Evolutionary conservation across 2,113 vertebrate genomes (phyloP).

Genomic region (Pachypanchax playfairii): DNA sequence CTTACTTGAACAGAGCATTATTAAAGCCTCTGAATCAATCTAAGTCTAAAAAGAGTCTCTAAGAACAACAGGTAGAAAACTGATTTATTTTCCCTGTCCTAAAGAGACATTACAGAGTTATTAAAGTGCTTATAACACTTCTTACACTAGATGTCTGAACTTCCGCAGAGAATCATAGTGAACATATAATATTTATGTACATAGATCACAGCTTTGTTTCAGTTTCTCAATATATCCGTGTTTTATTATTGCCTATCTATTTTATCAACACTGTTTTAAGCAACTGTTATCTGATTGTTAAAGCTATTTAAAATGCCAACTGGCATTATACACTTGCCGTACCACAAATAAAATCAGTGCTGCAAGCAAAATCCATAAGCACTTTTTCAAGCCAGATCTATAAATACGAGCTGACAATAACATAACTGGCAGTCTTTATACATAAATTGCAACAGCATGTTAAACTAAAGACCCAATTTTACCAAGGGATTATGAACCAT

Average conservation of each 20-base stretch:
- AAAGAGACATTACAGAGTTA: not conserved
- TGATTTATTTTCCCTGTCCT: not conserved
- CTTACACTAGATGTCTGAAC: not conserved
- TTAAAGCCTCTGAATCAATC: constrained; percentile 1
- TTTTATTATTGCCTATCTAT: not conserved
- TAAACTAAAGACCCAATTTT: too few relatives aligned
- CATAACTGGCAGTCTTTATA: too few relatives aligned
- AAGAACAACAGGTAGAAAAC: not conserved
- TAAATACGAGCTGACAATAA: not conserved
- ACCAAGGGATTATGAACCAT: too few relatives aligned
- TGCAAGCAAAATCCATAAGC: not conserved
- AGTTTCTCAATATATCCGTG: not conserved
- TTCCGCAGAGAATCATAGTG: not conserved
- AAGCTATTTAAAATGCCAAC: not conserved
- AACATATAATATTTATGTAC: not conserved
- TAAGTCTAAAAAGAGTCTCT: not conserved
- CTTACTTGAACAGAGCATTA: constrained; percentile 7
- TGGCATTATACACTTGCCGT: not conserved
- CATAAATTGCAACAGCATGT: too few relatives aligned
- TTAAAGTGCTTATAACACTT: not conserved
- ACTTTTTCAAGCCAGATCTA: not conserved
- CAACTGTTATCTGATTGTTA: not conserved
- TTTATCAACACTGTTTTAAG: not conserved
- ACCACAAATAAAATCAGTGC: not conserved
- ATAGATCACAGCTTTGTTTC: not conserved